Percentiles rank a stretch among this genome's conserved stretches.
These are phyloP conservation scores for Spilarctia lutea DNA, from an alignment of 2,888 invertebrate genomes.

Conservation along the genomic window DNA sequence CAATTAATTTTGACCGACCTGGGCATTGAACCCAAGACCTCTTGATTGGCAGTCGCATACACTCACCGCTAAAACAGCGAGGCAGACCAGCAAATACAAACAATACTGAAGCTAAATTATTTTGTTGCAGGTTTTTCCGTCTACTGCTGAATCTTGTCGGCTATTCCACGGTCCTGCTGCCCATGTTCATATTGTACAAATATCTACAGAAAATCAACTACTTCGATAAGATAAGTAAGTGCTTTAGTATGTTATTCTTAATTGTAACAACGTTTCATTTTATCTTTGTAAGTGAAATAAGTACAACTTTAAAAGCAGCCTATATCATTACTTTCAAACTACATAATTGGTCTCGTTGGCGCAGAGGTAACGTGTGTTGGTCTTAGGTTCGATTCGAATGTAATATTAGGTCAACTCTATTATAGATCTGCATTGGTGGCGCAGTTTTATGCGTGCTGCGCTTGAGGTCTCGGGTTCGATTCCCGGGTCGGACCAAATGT, in stretches of 20 bases:
- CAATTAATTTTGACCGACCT: too few relatives aligned
- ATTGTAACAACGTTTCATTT: background rate
- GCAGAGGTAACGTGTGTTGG: too few relatives aligned
- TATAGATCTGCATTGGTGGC: too few relatives aligned
- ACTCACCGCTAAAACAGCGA: too few relatives aligned
- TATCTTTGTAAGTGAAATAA: background rate
- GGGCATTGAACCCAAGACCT: too few relatives aligned
- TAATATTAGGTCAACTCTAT: background rate
- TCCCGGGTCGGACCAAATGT: too few relatives aligned
- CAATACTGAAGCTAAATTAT: background rate
- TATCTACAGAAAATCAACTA: conserved; percentile 93
- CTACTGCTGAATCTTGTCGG: conserved; percentile 93
- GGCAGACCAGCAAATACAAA: too few relatives aligned
- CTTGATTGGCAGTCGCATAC: too few relatives aligned
- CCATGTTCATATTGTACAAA: conserved; percentile 93
- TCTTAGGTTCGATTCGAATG: too few relatives aligned
- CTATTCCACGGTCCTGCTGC: conserved; percentile 95
- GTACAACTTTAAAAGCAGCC: background rate
- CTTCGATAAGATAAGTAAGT: conserved; percentile 91
- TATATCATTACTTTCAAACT: background rate
- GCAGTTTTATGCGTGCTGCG: too few relatives aligned
- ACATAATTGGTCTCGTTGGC: background rate
- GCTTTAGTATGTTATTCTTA: background rate
- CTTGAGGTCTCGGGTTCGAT: too few relatives aligned
- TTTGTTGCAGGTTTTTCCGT: conserved; percentile 89